Conservation (phyloP, 1,140 invertebrate species). For the Nasonia longicornis region DNA sequence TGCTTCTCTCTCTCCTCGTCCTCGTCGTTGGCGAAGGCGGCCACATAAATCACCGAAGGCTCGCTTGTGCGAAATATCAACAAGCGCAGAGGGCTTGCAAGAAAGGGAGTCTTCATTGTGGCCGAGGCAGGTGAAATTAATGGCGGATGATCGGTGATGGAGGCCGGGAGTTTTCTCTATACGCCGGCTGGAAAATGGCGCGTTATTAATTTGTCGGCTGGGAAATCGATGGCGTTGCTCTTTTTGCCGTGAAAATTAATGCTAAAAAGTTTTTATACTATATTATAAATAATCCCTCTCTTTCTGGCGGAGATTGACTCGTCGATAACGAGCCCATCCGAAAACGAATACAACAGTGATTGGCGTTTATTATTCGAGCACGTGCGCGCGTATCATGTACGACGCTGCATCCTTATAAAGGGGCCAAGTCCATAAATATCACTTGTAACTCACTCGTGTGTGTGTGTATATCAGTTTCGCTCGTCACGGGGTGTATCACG, state of each 20-base stretch:
- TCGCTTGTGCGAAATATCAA: constrained; percentile 30
- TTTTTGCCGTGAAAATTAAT: neutral
- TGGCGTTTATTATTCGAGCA: constrained; percentile 35
- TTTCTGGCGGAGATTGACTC: constrained; percentile 46
- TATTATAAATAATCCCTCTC: constrained; percentile 54
- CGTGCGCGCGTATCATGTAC: neutral
- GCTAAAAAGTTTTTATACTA: too few relatives aligned
- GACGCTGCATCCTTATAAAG: constrained; percentile 4
- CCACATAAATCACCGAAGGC: constrained; percentile 35
- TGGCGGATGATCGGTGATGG: constrained; percentile 6
- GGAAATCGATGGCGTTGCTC: neutral
- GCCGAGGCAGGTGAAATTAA: constrained; percentile 30
- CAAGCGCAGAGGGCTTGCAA: constrained; percentile 36
- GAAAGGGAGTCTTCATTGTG: constrained; percentile 52
- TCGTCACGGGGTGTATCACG: constrained; percentile 44
- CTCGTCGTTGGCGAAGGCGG: neutral
- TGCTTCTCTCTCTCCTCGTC: neutral
- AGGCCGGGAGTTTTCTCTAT: neutral
- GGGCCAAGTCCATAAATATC: constrained; percentile 27
- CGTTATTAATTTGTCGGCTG: neutral
- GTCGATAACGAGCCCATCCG: constrained; percentile 25
- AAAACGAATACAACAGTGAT: constrained; percentile 4
- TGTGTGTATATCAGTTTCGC: neutral
- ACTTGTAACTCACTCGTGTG: neutral
- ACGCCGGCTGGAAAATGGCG: neutral